phyloP scores from a whole-genome alignment of 2,888 invertebrate genomes.

The Crossocerus cetratus region DNA sequence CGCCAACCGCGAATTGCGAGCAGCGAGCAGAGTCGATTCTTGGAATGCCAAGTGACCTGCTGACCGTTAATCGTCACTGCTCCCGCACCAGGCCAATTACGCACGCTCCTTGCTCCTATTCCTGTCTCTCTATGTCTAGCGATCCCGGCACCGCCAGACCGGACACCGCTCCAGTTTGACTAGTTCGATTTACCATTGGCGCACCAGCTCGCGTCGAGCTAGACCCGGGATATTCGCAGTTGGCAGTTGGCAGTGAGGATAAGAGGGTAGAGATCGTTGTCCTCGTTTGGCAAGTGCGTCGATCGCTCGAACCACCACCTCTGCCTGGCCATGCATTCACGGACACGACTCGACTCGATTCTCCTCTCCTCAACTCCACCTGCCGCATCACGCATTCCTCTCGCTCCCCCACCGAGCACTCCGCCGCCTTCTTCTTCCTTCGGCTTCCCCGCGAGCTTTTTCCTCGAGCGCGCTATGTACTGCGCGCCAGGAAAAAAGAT shows the following conservation, averaged over 20 bases:
- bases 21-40: too few species aligned
- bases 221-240: too few species aligned
- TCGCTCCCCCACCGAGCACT: slow-evolving; percentile 36
- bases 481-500: slow-evolving; percentile 62
- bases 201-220: too few species aligned
- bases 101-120: slow-evolving; percentile 3
- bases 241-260: too few species aligned
- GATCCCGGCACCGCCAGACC: too few species aligned
- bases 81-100: slow-evolving; percentile 24
- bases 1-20: too few species aligned
- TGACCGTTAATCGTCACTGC: slow-evolving; percentile 31
- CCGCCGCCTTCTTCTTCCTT: slow-evolving; percentile 16
- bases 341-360: too few species aligned
- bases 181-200: slow-evolving; percentile 21
- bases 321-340: slow-evolving; percentile 8
- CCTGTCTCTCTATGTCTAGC: too few species aligned
- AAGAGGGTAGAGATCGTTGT: slow-evolving; percentile 46
- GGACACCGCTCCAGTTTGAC: slow-evolving; percentile 17
- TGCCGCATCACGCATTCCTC: slow-evolving; percentile 53
- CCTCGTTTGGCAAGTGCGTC: slow-evolving; percentile 42
- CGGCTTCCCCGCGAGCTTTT: background rate
- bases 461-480: too few species aligned
- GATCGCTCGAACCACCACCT: slow-evolving; percentile 23
- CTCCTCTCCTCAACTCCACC: slow-evolving; percentile 58
- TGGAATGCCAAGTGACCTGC: slow-evolving; percentile 24